Base-by-base conservation (phyloP, 2,113 vertebrate species). In the Irena cyanogastra region DNA sequence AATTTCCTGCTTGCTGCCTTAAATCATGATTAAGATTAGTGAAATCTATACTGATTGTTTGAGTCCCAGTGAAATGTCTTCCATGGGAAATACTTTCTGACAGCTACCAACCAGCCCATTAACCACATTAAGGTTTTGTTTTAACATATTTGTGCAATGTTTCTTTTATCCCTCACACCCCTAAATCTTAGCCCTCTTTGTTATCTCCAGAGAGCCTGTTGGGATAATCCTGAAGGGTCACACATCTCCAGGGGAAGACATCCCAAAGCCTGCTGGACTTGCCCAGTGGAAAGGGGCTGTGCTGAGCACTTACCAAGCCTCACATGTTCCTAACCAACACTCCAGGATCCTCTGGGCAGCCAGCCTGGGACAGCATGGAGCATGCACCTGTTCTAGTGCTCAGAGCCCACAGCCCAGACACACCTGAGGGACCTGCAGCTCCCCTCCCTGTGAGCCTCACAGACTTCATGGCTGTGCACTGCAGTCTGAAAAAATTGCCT, bases 21-120 rank as follows among this genome's bases (percentile, higher is more conserved):
- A 96, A 94, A 96, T 96, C 81, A 82, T 53, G 81, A 89, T 91
- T 69, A 94, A 82, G 44, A 33, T 50, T 57, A 69, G 57, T 79
- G 83, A 93, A 94, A 94, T 89, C 77, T 93, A 76, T 42, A 87
- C 76, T 44, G 68, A 81, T 78, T 69, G 39, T 80, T 56, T 42
- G 47, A 91, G 59, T 66, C 33, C 31, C 80, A 87, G 35, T 30
- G n/a, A 95, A 90, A 93, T 41, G 5, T 57, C 26, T 89, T 94
- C 85, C 80, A 90, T 3, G 9, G 93, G 88, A 93, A 92, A 92
- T 22, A 71, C n/a, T 44, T 80, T 16, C 56, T 18, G 6, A 81
- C 81, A 94, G 64, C 41, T 54, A 95, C 75, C 75, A 88, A 50
- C 39, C 45, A 90, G 31, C 49, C 85, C 76, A 63, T 56, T 90